phyloP scores from a whole-genome alignment of 2,113 vertebrate genomes.

The Carettochelys insculpta region DNA sequence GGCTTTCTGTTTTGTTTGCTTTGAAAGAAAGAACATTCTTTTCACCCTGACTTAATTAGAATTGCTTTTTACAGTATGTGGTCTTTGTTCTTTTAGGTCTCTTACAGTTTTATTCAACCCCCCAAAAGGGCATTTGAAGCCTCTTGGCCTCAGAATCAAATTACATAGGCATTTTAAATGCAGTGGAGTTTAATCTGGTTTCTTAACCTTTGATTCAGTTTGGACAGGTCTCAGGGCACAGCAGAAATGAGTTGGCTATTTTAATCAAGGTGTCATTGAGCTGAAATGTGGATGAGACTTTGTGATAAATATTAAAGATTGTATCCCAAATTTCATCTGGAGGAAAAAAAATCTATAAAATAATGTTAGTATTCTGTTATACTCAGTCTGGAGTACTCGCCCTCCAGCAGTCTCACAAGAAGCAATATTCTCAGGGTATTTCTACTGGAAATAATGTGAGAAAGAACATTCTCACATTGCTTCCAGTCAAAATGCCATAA shows the following conservation, averaged over 20 bases:
- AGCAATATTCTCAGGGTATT: slow-evolving; percentile 64
- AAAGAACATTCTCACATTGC: slow-evolving; percentile 71
- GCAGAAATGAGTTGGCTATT: slow-evolving; percentile 42
- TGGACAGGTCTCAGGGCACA: slow-evolving; percentile 40
- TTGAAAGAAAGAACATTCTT: slow-evolving; percentile 55
- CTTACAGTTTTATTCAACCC: slow-evolving; percentile 47
- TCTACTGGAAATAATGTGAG: slow-evolving; percentile 72
- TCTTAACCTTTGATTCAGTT: slow-evolving; percentile 64
- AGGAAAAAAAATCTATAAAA: not conserved
- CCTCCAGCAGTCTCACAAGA: slow-evolving; percentile 55
- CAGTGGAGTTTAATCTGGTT: slow-evolving; percentile 53
- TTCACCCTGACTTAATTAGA: slow-evolving; percentile 67
- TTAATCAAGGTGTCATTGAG: slow-evolving; percentile 49
- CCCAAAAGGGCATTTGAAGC: slow-evolving; percentile 58
- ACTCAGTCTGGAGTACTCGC: slow-evolving; percentile 35
- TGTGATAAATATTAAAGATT: slow-evolving; percentile 48
- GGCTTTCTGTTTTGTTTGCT: slow-evolving; percentile 20
- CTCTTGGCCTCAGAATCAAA: slow-evolving; percentile 62
- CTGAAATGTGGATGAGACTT: slow-evolving; percentile 35
- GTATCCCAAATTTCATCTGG: slow-evolving; percentile 28
- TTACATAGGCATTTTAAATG: slow-evolving; percentile 61
- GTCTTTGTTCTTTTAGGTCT: slow-evolving; percentile 62
- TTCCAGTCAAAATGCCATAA: slow-evolving; percentile 72
- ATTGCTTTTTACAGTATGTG: slow-evolving; percentile 58
- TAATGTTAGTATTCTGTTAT: slow-evolving; percentile 39